Evolutionary conservation across 2,113 vertebrate genomes (phyloP), one percentile per base, ranked within the genome.

Genomic region (Mugil cephalus): DNA sequence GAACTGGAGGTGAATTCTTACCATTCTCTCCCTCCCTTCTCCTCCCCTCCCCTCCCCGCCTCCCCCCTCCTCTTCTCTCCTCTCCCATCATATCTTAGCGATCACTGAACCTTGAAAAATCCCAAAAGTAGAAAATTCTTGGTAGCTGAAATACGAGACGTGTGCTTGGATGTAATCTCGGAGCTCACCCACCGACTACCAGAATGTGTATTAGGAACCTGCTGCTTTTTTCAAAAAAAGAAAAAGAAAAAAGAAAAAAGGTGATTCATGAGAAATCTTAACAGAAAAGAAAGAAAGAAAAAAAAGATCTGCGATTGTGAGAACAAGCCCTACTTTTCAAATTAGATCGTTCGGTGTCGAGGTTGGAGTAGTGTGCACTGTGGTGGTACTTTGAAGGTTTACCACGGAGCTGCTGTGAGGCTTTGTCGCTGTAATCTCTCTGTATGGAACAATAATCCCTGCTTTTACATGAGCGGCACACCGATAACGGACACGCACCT

Each of bases 41-140:
- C 15, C 13, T 0, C 30, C 5, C 43, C 19, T n/a, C n/a, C 21
- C 54, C 21, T 18, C n/a, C 62, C 42, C 59, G 38, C 24, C 24
- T 30, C 18, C 9, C 0, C 9, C 19, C 15, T 11, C 0, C 30
- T 7, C 50, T 34, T n/a, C 19, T 21, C 54, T 35, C 24, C 62
- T 46, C 59, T 42, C 24, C 24, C 65, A 73, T 77, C 79, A 66
- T 67, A 79, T 85, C 36, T 69, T 56, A 68, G 72, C 14, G 46
- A 82, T 87, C 75, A 18, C 51, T 83, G 78, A 87, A 86, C 76
- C 87, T 75, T 85, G 79, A 87, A 80, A 77, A 72, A 69, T 82
- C 69, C 67, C 43, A 10, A 70, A 73, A 80, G 76, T 71, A 79
- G 83, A 86, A 85, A 74, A 79, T 69, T 79, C 67, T 79, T 6